Evolutionary conservation across 2,888 invertebrate species (phyloP).

Genomic region (Oegoconia quadripuncta): DNA sequence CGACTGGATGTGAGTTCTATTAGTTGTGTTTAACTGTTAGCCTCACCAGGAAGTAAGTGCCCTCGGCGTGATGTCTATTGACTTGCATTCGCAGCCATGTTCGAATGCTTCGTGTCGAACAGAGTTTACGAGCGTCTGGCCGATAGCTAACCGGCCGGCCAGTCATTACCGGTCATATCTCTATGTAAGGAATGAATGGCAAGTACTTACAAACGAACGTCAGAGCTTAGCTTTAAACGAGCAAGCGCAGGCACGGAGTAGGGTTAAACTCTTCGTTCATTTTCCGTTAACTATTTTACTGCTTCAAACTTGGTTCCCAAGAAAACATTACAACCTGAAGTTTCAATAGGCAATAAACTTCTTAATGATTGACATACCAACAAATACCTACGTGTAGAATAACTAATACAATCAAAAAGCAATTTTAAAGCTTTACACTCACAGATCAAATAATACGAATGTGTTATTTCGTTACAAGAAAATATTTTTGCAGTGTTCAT

Average conservation of each 20-base stretch:
- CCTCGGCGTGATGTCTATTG: conserved; percentile 60
- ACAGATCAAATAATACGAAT: too few species aligned
- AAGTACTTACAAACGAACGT: conserved; percentile 62
- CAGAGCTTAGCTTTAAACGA: conserved; percentile 57
- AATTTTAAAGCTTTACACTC: too few species aligned
- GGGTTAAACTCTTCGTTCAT: conserved; percentile 44
- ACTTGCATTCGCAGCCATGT: conserved; percentile 63
- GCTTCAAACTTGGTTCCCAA: conserved; percentile 43
- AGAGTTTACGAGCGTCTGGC: conserved; percentile 70
- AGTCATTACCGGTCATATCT: conserved; percentile 73
- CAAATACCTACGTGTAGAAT: too few species aligned
- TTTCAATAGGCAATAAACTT: conserved; percentile 18
- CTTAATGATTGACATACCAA: conserved; percentile 16
- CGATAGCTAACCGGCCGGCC: conserved; percentile 58
- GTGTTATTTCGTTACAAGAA: too few species aligned
- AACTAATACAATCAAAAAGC: too few species aligned
- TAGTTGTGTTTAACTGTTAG: conserved; percentile 41
- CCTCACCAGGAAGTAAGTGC: conserved; percentile 57
- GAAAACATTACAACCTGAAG: conserved; percentile 30
- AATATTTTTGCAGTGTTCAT: too few species aligned
- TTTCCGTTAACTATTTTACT: conserved; percentile 57
- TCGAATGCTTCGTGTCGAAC: conserved; percentile 63
- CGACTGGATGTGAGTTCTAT: conserved; percentile 27
- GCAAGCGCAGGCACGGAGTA: conserved; percentile 59
- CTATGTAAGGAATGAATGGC: conserved; percentile 71